These are phyloP conservation scores for Tanypteryx hageni DNA, from an alignment of 2,888 invertebrate species.

Conservation along the genomic window DNA sequence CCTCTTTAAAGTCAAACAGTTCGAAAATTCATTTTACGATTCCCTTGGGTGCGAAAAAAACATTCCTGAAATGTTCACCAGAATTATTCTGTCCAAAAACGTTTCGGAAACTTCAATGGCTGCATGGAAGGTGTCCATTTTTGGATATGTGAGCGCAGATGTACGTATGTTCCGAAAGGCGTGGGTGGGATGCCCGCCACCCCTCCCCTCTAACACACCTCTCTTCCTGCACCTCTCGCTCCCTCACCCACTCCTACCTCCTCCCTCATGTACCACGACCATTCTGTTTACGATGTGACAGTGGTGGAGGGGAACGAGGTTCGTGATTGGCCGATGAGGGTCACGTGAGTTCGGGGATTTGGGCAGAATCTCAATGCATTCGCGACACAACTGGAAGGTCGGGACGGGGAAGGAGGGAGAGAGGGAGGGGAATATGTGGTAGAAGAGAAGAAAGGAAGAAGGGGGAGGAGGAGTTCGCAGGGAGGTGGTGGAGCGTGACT, in stretches of 20 bases:
- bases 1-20: background rate
- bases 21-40: background rate
- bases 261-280: conserved; percentile 34
- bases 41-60: background rate
- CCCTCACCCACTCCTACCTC: conserved; percentile 59
- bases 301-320: background rate
- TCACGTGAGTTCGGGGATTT: conserved; percentile 55
- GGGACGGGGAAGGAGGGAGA: conserved; percentile 33
- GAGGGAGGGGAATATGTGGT: conserved; percentile 64
- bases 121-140: background rate
- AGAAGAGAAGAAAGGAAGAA: background rate
- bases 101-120: conserved; percentile 27
- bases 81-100: background rate
- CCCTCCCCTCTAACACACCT: background rate
- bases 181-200: conserved; percentile 36
- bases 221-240: conserved; percentile 35
- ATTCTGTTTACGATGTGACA: conserved; percentile 52
- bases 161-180: background rate
- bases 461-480: conserved; percentile 49
- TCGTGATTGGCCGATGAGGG: conserved; percentile 27
- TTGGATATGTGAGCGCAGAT: conserved; percentile 1
- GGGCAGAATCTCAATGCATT: conserved; percentile 62
- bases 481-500: background rate
- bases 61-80: background rate
- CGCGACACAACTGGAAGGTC: conserved; percentile 48